These are phyloP conservation scores for Phaonia tiefii DNA, from an alignment of 2,888 invertebrate genomes.

Conservation along the genomic window DNA sequence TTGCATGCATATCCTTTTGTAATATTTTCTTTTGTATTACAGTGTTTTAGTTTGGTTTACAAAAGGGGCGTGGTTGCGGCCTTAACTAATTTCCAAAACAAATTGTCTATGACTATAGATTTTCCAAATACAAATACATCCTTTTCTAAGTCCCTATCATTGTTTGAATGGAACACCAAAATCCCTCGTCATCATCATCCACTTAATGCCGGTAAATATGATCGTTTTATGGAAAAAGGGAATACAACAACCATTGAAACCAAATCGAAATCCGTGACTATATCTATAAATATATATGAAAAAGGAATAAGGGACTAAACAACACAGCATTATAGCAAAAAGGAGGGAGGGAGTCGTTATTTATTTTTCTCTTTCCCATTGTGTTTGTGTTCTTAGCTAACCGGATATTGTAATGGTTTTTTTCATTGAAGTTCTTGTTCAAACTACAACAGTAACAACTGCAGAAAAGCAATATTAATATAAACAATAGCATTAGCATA, in stretches of 20 bases:
- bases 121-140: too few species aligned
- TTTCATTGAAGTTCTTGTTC: constrained; percentile 38
- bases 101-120: neutral
- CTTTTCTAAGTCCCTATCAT: neutral
- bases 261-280: constrained; percentile 3
- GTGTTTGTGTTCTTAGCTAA: neutral
- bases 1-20: neutral
- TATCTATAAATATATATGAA: constrained; percentile 38
- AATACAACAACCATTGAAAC: neutral
- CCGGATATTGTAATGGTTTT: constrained; percentile 54
- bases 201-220: constrained; percentile 21
- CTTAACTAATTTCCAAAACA: constrained; percentile 29
- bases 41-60: neutral
- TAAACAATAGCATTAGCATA: constrained; percentile 20
- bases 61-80: constrained; percentile 46
- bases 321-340: neutral
- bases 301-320: constrained; percentile 13
- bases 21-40: neutral
- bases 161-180: neutral
- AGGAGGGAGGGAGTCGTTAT: neutral
- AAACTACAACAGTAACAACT: constrained; percentile 24
- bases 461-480: constrained; percentile 38
- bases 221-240: constrained; percentile 30
- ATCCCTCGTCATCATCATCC: constrained; percentile 23
- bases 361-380: neutral